A percentile compares a stretch with the other conserved stretches of the same genome.
phyloP scores from a whole-genome alignment of 2,113 vertebrate genomes.

The Pionites leucogaster region DNA sequence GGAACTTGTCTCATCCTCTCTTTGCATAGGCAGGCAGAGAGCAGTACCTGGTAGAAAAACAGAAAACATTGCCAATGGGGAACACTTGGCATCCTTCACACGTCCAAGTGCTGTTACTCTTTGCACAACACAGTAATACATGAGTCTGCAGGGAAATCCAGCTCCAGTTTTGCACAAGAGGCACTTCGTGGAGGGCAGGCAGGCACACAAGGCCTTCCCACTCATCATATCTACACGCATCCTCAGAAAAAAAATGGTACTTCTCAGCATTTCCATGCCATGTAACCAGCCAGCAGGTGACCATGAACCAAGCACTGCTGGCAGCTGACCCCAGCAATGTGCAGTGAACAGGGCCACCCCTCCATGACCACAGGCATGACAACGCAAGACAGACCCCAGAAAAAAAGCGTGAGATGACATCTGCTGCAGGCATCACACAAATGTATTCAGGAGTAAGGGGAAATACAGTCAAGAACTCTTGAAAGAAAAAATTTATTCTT shows the following conservation, averaged over 20 bases:
- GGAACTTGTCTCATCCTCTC: neutral
- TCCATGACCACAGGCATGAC: accelerated
- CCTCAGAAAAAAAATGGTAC: neutral
- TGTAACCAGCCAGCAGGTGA: neutral
- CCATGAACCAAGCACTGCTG: too few relatives aligned
- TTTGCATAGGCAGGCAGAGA: neutral
- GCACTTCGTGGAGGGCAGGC: neutral
- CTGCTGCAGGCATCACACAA: accelerated
- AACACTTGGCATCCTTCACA: neutral
- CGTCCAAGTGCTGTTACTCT: neutral
- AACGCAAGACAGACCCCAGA: accelerated
- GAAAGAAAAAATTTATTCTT: neutral
- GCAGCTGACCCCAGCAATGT: accelerated
- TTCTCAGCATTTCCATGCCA: neutral
- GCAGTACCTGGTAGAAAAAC: neutral
- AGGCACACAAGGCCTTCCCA: neutral
- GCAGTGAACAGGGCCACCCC: too few relatives aligned
- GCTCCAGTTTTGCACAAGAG: neutral
- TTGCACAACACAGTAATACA: neutral
- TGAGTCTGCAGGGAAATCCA: neutral
- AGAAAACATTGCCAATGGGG: neutral
- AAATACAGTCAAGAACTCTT: neutral
- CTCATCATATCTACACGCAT: neutral
- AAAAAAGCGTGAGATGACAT: neutral
- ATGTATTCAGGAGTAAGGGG: neutral